Evolutionary conservation across 2,113 vertebrate genomes (phyloP).

Genomic region (Grus americana): DNA sequence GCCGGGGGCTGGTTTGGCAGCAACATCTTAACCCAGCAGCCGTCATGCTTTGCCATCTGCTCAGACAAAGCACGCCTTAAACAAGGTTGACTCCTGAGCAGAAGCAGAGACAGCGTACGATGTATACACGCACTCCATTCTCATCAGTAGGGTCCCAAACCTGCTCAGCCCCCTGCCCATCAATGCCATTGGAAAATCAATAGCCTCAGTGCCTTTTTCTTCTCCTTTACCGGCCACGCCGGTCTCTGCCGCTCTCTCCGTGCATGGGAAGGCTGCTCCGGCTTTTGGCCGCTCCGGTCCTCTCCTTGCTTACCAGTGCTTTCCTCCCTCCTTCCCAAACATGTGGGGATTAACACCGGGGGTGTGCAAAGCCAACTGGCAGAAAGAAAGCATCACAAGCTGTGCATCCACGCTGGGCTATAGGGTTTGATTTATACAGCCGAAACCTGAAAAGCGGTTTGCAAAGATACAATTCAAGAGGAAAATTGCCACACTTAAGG

Average conservation of each 20-base stretch:
- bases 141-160: background rate
- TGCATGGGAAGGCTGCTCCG: background rate
- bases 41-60: background rate
- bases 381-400: background rate
- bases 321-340: background rate
- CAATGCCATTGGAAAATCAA: background rate
- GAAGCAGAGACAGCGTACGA: background rate
- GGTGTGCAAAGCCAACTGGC: background rate
- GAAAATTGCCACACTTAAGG: background rate
- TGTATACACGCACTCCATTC: rapidly evolving
- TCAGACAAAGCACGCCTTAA: background rate
- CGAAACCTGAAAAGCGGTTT: background rate
- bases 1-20: constrained; percentile 14
- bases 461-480: background rate
- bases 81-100: background rate
- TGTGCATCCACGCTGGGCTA: background rate
- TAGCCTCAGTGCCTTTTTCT: background rate
- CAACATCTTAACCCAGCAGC: background rate
- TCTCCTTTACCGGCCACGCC: background rate
- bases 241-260: rapidly evolving
- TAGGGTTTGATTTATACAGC: background rate
- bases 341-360: background rate
- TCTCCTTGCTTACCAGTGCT: background rate
- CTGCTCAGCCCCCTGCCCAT: background rate
- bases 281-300: rapidly evolving